A percentile compares a stretch with the other conserved stretches of the same genome.
phyloP scores from a whole-genome alignment of 23 tunicate species.

The Phallusia fumigata region DNA sequence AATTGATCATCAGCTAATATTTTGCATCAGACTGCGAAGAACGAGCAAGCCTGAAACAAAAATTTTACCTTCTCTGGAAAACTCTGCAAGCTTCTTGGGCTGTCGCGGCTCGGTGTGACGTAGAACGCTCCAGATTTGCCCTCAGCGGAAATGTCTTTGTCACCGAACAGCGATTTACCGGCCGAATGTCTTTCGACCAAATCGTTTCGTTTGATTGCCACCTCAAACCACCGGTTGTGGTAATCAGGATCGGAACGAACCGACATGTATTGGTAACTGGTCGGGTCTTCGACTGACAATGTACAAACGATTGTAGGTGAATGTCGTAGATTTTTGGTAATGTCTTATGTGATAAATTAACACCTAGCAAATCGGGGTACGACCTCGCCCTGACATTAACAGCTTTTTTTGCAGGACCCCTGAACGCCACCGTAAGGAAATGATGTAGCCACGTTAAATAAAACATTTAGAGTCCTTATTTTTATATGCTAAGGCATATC shows the following conservation, averaged over 20 bases:
- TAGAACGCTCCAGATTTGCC: constrained; percentile 23
- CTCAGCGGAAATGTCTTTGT: not conserved
- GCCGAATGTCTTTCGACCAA: not conserved
- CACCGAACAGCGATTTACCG: not conserved
- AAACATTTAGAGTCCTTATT: too few relatives aligned
- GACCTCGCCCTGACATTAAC: too few relatives aligned
- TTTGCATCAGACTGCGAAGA: too few relatives aligned
- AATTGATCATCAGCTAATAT: too few relatives aligned
- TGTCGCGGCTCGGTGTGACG: constrained; percentile 3
- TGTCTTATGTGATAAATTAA: too few relatives aligned
- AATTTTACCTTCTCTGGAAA: not conserved
- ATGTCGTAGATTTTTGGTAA: too few relatives aligned
- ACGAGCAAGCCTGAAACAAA: not conserved
- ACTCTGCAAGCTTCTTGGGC: not conserved
- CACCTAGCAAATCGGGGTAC: too few relatives aligned
- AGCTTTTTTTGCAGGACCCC: too few relatives aligned
- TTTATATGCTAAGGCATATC: too few relatives aligned
- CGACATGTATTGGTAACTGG: constrained; percentile 58
- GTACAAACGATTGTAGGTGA: too few relatives aligned
- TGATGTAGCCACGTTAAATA: too few relatives aligned
- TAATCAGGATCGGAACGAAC: not conserved
- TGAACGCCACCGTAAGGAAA: too few relatives aligned
- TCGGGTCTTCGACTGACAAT: constrained; percentile 75
- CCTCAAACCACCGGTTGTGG: constrained; percentile 60
- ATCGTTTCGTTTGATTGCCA: constrained; percentile 25